Conservation (phyloP, 2,113 vertebrate species). For the Eurypyga helias region DNA sequence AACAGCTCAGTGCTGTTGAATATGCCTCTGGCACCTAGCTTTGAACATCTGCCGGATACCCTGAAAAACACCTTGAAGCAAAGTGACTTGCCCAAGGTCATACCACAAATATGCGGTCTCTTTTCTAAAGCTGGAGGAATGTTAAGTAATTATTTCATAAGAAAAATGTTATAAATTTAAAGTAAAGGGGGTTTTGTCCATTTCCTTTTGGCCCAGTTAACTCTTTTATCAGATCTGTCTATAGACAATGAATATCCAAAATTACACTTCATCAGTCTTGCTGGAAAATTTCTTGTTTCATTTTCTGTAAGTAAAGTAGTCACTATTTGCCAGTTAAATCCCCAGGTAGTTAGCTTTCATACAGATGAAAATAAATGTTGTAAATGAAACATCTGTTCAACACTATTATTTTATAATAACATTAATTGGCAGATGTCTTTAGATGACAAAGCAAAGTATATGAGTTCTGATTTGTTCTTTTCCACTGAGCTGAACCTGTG, state of each 20-base stretch:
- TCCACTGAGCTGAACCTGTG: slow-evolving; percentile 39
- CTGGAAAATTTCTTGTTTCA: slow-evolving; percentile 40
- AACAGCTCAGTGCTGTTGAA: background rate
- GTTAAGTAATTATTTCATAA: slow-evolving; percentile 20
- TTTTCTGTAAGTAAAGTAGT: slow-evolving; percentile 46
- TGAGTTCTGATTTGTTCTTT: slow-evolving; percentile 44
- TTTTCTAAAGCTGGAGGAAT: background rate
- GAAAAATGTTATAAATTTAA: background rate
- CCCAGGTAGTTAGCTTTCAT: slow-evolving; percentile 73
- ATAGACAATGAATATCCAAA: slow-evolving; percentile 26
- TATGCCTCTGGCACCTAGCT: background rate
- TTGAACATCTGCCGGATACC: background rate
- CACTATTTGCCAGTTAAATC: slow-evolving; percentile 68
- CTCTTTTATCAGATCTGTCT: slow-evolving; percentile 41
- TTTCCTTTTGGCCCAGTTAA: slow-evolving; percentile 42
- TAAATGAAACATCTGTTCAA: slow-evolving; percentile 79
- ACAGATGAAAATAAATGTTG: slow-evolving; percentile 73
- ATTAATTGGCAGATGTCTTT: slow-evolving; percentile 79
- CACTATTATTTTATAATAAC: slow-evolving; percentile 79
- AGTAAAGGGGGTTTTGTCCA: background rate
- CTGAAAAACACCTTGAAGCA: background rate
- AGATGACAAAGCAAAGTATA: slow-evolving; percentile 62
- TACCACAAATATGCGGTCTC: background rate
- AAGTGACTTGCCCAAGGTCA: background rate
- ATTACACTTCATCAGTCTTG: slow-evolving; percentile 41